phyloP scores from a whole-genome alignment of 2,888 invertebrate species.

The Lutraria lutraria region DNA sequence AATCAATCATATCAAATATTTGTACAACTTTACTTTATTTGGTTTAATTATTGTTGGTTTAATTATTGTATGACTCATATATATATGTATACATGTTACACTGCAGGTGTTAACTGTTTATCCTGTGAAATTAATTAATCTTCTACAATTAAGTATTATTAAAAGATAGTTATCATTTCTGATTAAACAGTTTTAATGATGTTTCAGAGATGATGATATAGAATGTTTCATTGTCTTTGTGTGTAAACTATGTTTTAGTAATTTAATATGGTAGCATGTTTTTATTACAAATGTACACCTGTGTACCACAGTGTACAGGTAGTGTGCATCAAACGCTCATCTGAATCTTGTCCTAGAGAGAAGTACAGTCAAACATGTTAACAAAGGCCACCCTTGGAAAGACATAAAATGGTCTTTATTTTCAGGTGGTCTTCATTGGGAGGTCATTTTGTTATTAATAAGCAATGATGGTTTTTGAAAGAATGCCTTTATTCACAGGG shows the following conservation, averaged over 20 bases:
- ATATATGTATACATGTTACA: not conserved
- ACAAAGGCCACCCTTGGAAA: too few species aligned
- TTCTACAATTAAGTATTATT: not conserved
- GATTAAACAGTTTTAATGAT: not conserved
- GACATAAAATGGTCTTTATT: too few species aligned
- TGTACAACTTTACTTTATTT: not conserved
- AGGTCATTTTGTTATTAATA: too few species aligned
- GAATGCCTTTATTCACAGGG: too few species aligned
- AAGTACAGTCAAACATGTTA: too few species aligned
- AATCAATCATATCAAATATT: not conserved
- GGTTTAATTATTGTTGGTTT: not conserved
- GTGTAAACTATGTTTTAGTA: not conserved
- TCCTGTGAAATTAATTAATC: slow-evolving; percentile 13
- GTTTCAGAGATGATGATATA: not conserved
- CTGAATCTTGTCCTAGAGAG: too few species aligned
- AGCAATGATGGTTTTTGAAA: too few species aligned
- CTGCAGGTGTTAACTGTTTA: not conserved
- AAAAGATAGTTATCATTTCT: not conserved
- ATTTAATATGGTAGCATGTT: not conserved
- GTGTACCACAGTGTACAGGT: too few species aligned
- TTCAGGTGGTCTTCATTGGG: too few species aligned
- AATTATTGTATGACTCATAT: not conserved
- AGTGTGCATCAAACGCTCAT: too few species aligned
- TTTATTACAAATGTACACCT: not conserved
- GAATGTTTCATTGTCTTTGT: not conserved